Evolutionary conservation across 2,797 vertebrate genomes (phyloP).

Genomic region (Megaceryle alcyon): DNA sequence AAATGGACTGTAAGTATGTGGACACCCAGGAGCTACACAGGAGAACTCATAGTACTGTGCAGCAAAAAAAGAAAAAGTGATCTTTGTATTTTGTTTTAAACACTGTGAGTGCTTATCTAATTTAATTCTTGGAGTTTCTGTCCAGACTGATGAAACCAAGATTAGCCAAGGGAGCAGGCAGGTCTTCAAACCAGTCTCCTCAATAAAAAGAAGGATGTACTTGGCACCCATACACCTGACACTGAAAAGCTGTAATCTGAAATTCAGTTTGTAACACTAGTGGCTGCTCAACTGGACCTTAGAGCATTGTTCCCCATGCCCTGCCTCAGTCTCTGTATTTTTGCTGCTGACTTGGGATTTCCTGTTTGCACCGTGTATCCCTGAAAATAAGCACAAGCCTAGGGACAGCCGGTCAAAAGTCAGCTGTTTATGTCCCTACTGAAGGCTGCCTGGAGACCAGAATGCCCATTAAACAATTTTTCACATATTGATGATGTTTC

Average conservation of each 20-base stretch:
- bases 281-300: neutral
- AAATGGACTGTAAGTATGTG: neutral
- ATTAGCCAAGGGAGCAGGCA: neutral
- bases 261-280: neutral
- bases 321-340: neutral
- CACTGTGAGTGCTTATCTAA: neutral
- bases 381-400: neutral
- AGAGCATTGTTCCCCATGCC: neutral
- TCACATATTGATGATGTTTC: neutral
- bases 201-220: neutral
- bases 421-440: neutral
- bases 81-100: neutral
- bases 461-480: conserved; percentile 34
- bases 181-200: neutral
- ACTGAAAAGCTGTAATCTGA: neutral
- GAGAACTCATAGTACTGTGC: neutral
- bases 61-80: neutral
- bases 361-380: neutral
- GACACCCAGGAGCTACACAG: rapidly evolving
- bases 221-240: neutral
- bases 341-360: neutral
- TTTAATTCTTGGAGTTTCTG: neutral
- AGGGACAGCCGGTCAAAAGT: neutral
- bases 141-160: neutral
- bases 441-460: conserved; percentile 1